Conservation (phyloP, 64 coral and sea anemone species). For the Cladopsammia gracilis region DNA sequence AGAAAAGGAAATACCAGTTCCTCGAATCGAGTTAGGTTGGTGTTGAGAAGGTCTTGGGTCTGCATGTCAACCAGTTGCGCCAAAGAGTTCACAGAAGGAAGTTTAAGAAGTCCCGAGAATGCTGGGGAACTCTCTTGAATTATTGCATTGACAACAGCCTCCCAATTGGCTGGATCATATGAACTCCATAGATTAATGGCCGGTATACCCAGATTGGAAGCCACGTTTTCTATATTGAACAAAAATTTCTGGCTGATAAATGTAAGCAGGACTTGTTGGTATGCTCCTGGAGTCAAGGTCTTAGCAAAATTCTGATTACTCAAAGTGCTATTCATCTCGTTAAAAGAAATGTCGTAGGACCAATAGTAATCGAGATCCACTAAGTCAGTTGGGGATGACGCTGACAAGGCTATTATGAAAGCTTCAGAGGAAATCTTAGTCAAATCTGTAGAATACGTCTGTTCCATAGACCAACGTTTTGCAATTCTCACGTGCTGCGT, state of each 20-base stretch:
- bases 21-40: conserved; percentile 51
- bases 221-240: conserved; percentile 53
- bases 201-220: conserved; percentile 30
- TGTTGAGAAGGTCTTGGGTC: neutral
- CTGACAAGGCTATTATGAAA: no score
- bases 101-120: neutral
- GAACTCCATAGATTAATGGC: conserved; percentile 40
- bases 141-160: conserved; percentile 16
- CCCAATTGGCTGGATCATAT: conserved; percentile 76
- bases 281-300: neutral
- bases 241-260: conserved; percentile 39
- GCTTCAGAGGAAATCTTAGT: no score
- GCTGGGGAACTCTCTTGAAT: neutral
- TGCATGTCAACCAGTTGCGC: conserved; percentile 16
- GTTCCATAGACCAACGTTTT: neutral
- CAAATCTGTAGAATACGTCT: no score
- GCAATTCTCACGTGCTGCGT: neutral
- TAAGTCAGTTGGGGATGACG: no score
- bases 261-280: conserved; percentile 17
- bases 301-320: rapidly evolving
- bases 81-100: conserved; percentile 39
- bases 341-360: neutral
- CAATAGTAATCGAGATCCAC: neutral
- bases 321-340: neutral
- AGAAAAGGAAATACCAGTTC: conserved; percentile 21